These are phyloP conservation scores for Todiramphus saurophagus DNA, from an alignment of 2,113 vertebrate species.

Conservation along the genomic window DNA sequence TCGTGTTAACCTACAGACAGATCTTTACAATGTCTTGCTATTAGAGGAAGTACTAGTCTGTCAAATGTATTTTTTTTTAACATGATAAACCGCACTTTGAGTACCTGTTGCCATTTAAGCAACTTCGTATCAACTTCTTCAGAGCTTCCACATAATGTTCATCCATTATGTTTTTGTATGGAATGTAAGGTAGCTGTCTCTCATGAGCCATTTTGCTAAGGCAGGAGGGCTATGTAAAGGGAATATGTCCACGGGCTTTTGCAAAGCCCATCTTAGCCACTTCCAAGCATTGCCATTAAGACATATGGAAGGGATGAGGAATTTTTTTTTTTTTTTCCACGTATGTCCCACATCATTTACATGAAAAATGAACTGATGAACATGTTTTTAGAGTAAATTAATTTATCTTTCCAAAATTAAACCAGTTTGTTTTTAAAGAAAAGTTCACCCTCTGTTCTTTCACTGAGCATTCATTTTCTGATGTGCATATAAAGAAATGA, in stretches of 20 bases:
- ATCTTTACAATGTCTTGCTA: background rate
- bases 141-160: background rate
- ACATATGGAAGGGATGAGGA: conserved; percentile 8
- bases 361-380: conserved; percentile 55
- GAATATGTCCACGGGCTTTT: background rate
- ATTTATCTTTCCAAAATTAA: conserved; percentile 63
- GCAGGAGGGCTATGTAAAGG: background rate
- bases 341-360: conserved; percentile 31
- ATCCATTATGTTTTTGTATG: background rate
- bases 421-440: conserved; percentile 51
- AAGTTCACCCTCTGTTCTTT: conserved; percentile 16
- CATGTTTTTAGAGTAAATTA: conserved; percentile 33
- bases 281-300: background rate
- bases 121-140: background rate
- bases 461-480: background rate
- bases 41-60: background rate
- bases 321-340: background rate
- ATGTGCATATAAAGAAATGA: background rate
- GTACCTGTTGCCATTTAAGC: background rate
- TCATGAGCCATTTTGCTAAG: background rate
- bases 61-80: background rate
- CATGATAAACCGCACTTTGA: background rate
- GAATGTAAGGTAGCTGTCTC: background rate
- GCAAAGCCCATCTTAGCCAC: background rate
- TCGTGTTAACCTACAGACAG: background rate